Conservation (phyloP, 2,113 vertebrate species). For the Apus apus region DNA sequence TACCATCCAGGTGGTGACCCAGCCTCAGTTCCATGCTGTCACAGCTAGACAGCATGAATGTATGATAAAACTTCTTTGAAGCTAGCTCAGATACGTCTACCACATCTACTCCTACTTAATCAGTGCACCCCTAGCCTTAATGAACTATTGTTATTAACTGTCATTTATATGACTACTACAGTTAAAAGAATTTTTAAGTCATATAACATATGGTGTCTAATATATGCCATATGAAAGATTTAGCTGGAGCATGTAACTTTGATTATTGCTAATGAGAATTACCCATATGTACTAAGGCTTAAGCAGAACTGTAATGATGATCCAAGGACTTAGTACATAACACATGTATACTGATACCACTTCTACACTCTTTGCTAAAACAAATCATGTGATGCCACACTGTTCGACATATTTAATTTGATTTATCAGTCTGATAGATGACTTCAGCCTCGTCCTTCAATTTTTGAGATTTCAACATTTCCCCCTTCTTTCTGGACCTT, state of each 20-base stretch:
- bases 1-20: neutral
- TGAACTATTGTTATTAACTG: conserved; percentile 45
- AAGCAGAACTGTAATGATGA: conserved; percentile 15
- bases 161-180: conserved; percentile 32
- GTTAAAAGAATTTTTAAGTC: conserved; percentile 59
- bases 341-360: conserved; percentile 27
- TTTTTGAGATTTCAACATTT: neutral
- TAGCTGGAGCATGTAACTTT: conserved; percentile 58
- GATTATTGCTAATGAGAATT: conserved; percentile 65
- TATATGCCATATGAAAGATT: conserved; percentile 52
- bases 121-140: neutral
- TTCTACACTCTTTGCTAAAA: conserved; percentile 30
- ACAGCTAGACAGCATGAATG: neutral
- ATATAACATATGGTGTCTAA: conserved; percentile 62
- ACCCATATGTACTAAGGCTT: conserved; percentile 34
- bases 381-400: neutral
- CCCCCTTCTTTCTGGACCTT: neutral
- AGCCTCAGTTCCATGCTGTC: neutral
- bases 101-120: conserved; percentile 35
- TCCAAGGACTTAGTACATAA: conserved; percentile 39
- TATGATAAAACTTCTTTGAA: conserved; percentile 28
- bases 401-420: neutral
- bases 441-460: neutral
- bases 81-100: neutral
- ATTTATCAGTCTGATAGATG: neutral